phyloP scores from a whole-genome alignment of 1,140 invertebrate genomes.

The Nasonia giraulti region DNA sequence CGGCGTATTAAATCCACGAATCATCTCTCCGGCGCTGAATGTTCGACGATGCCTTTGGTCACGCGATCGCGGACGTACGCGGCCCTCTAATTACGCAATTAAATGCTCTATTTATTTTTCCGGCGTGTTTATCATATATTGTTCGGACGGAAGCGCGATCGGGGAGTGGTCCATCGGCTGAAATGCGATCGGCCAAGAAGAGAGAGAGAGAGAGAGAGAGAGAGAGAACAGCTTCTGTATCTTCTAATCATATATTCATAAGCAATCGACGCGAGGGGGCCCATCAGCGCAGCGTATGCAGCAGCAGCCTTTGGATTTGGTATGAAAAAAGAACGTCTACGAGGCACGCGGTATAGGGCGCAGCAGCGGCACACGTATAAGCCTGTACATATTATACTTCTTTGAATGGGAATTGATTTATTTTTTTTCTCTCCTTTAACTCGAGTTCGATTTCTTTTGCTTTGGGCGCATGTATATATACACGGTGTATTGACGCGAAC shows the following conservation, averaged over 20 bases:
- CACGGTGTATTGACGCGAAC: background rate
- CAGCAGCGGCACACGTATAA: background rate
- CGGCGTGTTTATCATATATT: background rate
- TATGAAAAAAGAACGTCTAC: constrained; percentile 8
- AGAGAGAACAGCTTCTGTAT: constrained; percentile 20
- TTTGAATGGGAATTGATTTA: constrained; percentile 31
- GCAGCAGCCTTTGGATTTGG: background rate
- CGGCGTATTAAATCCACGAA: background rate
- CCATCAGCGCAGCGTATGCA: background rate
- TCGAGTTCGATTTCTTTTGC: background rate
- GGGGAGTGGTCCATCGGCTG: background rate
- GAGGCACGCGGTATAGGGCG: too few relatives aligned
- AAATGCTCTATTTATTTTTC: constrained; percentile 18
- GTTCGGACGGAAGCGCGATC: background rate
- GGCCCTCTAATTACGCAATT: background rate
- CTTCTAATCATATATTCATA: constrained; percentile 43
- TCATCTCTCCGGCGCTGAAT: background rate
- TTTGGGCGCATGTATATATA: background rate
- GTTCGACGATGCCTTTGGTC: constrained; percentile 32
- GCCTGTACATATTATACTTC: background rate
- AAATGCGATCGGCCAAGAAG: background rate
- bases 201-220: too few relatives aligned
- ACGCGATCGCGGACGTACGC: constrained; percentile 34
- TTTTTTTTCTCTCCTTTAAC: constrained; percentile 4
- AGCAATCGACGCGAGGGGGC: background rate